Conservation (phyloP, 2,888 invertebrate genomes). For the Gymnoscelis rufifasciata region DNA sequence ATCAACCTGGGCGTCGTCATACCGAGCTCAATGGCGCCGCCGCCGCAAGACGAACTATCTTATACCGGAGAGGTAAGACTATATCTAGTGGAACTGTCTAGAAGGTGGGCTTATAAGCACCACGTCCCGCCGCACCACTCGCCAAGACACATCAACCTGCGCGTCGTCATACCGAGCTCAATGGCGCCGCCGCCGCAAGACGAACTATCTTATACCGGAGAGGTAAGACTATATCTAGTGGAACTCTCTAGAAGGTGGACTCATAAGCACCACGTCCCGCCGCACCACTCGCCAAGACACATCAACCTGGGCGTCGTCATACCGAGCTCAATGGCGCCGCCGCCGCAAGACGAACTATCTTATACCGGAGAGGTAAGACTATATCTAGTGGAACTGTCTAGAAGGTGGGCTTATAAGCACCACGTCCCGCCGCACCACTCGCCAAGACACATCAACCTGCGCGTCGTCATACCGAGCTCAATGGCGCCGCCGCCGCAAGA, state of each 20-base stretch:
- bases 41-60: slow-evolving; percentile 85
- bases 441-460: slow-evolving; percentile 87
- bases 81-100: too few relatives aligned
- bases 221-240: slow-evolving; percentile 73
- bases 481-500: slow-evolving; percentile 85
- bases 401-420: slow-evolving; percentile 66
- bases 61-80: slow-evolving; percentile 84
- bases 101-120: slow-evolving; percentile 66
- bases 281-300: too few relatives aligned
- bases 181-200: slow-evolving; percentile 85
- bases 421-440: slow-evolving; percentile 71
- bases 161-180: slow-evolving; percentile 94
- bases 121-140: slow-evolving; percentile 71
- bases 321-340: too few relatives aligned
- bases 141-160: slow-evolving; percentile 87
- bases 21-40: too few relatives aligned
- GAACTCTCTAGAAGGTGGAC: slow-evolving; percentile 71
- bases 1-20: too few relatives aligned
- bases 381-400: too few relatives aligned
- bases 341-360: slow-evolving; percentile 85
- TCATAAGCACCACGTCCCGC: too few relatives aligned
- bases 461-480: slow-evolving; percentile 94
- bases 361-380: slow-evolving; percentile 84
- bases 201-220: slow-evolving; percentile 85
- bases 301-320: too few relatives aligned